Evolutionary conservation across 1,140 invertebrate genomes (phyloP).

Genomic region (Heterodera schachtii): DNA sequence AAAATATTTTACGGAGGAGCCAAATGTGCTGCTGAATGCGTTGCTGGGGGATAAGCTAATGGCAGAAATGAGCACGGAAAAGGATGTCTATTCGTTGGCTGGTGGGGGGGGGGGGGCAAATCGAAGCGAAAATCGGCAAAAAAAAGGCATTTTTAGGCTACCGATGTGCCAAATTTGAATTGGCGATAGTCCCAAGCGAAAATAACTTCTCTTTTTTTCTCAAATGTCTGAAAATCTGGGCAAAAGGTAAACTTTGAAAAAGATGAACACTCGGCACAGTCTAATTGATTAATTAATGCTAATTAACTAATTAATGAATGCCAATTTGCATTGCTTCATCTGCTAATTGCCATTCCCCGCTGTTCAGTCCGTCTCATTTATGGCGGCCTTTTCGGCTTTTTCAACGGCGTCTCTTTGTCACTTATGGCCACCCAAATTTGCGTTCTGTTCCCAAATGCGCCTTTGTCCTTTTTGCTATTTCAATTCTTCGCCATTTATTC

Average conservation of each 20-base stretch:
- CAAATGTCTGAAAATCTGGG: neutral
- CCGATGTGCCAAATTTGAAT: neutral
- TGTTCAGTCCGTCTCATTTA: constrained; percentile 22
- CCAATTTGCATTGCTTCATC: too few relatives aligned
- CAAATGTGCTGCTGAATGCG: too few relatives aligned
- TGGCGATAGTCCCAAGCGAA: neutral
- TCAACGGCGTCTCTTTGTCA: constrained; percentile 15
- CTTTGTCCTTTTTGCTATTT: neutral
- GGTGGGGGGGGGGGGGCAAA: too few relatives aligned
- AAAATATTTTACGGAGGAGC: too few relatives aligned
- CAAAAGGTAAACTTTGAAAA: neutral
- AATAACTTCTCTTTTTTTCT: neutral
- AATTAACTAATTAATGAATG: too few relatives aligned
- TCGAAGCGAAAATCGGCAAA: too few relatives aligned
- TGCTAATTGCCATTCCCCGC: neutral
- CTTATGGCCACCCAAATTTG: neutral
- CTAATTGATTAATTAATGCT: too few relatives aligned
- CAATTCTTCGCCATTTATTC: constrained; percentile 19
- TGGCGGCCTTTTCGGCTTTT: constrained; percentile 12
- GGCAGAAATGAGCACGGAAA: too few relatives aligned
- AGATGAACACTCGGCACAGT: too few relatives aligned
- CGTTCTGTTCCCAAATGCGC: neutral
- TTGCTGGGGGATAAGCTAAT: too few relatives aligned
- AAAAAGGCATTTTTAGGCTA: neutral
- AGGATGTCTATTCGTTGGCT: too few relatives aligned